Percentiles rank a stretch among this genome's conserved stretches.
phyloP scores from a whole-genome alignment of 2,797 vertebrate species.

The Myotis daubentonii region DNA sequence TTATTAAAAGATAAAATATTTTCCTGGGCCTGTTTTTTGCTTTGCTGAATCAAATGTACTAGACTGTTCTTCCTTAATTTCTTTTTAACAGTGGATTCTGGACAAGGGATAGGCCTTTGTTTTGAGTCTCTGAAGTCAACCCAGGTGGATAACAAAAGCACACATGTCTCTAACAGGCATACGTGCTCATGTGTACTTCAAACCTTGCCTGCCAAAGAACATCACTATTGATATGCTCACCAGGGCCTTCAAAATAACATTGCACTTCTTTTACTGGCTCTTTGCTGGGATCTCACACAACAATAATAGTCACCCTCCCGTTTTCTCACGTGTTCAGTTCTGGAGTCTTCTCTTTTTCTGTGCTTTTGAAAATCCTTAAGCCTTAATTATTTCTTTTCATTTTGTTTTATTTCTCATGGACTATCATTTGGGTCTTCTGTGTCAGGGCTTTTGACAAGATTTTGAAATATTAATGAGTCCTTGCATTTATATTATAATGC shows the following conservation, averaged over 20 bases:
- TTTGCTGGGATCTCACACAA: background rate
- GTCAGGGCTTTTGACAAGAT: background rate
- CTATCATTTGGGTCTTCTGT: background rate
- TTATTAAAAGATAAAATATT: conserved; percentile 63
- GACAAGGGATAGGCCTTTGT: background rate
- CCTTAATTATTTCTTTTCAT: conserved; percentile 41
- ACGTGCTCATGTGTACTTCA: background rate
- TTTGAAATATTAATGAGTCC: conserved; percentile 52
- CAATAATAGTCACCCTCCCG: background rate
- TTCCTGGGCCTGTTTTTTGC: background rate
- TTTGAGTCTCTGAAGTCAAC: conserved; percentile 22
- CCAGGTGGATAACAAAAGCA: background rate
- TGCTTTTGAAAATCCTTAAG: background rate
- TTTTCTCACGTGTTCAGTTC: background rate
- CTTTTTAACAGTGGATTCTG: background rate
- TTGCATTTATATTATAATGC: conserved; percentile 25
- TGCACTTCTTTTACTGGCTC: background rate
- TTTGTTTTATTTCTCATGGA: background rate
- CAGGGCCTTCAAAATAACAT: background rate
- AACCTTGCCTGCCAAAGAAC: background rate
- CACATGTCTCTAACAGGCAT: background rate
- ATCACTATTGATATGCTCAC: background rate
- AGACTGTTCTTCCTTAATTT: background rate
- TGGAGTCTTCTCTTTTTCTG: background rate
- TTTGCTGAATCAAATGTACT: conserved; percentile 15